phyloP scores from a whole-genome alignment of 2,113 vertebrate species.

The Pachycephala philippinensis region DNA sequence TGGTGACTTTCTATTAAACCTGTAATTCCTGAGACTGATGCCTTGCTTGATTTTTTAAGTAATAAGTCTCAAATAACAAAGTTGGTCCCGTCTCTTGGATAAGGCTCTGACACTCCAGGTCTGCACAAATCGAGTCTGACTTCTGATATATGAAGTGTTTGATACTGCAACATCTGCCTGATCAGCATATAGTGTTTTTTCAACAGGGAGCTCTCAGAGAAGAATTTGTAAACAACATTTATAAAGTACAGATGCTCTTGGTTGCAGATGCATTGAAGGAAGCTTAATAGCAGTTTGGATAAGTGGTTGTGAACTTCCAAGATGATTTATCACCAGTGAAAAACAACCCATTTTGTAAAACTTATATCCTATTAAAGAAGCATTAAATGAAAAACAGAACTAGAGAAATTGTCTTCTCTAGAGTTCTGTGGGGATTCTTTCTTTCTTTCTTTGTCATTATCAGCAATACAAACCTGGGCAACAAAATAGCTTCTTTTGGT shows the following conservation, averaged over 20 bases:
- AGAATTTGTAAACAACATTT: background rate
- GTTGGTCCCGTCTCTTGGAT: no score
- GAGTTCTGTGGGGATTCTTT: background rate
- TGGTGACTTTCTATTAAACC: no score
- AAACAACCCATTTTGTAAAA: background rate
- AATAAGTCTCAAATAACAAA: no score
- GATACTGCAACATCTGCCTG: background rate
- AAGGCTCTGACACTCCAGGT: no score
- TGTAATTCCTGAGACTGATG: no score
- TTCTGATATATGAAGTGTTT: background rate
- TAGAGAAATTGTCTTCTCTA: background rate
- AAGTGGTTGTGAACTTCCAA: background rate
- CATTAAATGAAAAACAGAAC: background rate
- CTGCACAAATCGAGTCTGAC: background rate
- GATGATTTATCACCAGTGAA: slow-evolving; percentile 2
- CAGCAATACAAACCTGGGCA: background rate
- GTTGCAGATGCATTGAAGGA: background rate
- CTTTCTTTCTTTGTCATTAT: background rate
- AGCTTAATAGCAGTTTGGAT: background rate
- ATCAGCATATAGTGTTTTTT: background rate
- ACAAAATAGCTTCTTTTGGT: background rate
- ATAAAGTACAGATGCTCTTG: background rate
- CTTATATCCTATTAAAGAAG: background rate
- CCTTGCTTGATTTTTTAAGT: no score
- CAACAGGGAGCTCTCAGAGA: background rate